Base-by-base conservation (phyloP, 2,797 vertebrate genomes). In the Melopsittacus undulatus region DNA sequence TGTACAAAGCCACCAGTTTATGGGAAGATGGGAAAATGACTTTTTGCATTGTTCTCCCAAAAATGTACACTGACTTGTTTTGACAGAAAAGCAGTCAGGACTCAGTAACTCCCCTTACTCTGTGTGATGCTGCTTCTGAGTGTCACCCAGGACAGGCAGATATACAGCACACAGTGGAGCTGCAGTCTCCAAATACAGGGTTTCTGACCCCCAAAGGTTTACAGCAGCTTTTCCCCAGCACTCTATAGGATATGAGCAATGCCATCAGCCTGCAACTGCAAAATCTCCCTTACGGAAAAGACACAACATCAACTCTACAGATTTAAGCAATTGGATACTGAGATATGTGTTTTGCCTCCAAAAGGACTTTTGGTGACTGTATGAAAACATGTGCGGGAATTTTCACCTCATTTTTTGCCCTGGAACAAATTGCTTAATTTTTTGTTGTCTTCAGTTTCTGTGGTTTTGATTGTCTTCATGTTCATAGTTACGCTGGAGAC, bases 51-150 rank as follows among this genome's bases (percentile, higher is more conserved):
- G 70, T 30, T 80, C 3, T 86, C 8, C 13, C 20, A 48, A 78
- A 63, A 34, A 21, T 1, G 1, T 34, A 17, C 16, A 13, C n/a
- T 16, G 13, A 13, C 59, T 24, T 73, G 16, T 56, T 61, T 83
- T 81, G 3, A 11, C 9, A 79, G 70, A 69, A 59, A 78, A 76
- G 1, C 30, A 51, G 49, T n/a, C 5, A 9, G 29, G 14, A 61
- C 20, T 73, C 63, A 59, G 38, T 79, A 57, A 26, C 9, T 73
- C 4, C 9, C 7, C 27, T 73, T 81, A 19, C 29, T 81, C 14
- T 46, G 20, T n/a, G 12, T 46, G 24, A 49, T 0, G 0, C 0
- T 0, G 1, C 19, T 73, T 62, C 34, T 17, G 15, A 61, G 30
- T 3, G 7, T 49, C 7, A 27, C 10, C 10, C 13, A 32, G 13